Base-by-base conservation (phyloP, 2,888 invertebrate species). In the Priocnemis perturbator region DNA sequence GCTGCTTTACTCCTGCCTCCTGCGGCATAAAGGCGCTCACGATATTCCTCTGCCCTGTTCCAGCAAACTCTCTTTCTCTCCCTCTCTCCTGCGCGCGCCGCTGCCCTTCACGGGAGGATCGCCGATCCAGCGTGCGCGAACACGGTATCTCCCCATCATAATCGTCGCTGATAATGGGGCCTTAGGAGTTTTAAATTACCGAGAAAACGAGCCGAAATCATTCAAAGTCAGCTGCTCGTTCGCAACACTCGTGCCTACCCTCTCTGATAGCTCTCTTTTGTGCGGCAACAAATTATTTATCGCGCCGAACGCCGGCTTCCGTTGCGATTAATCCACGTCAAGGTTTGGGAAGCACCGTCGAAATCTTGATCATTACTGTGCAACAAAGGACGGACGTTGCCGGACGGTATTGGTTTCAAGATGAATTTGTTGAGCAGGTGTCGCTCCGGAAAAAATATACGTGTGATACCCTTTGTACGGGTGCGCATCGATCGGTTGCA, bases 141-240 rank as follows among this genome's bases (percentile, higher is more conserved):
- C 57, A 60, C 69, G 69, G 62, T 79, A 77, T 79, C 79, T 78
- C 55, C 64, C 61, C 73, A 73, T 78, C 78, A 73, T 77, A 78
- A 79, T 78, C 78, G 77, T 75, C 64, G 68, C 73, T 67, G 79
- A 77, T 78, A 79, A 77, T 77, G 77, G 74, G 53, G 68, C 74
- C 71, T 77, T 79, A 78, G 77, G 77, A 68, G 71, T 74, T 77
- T 78, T 62, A 74, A 79, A 78, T 79, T 78, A 71, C 77, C 17
- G 52, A 48, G 60, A 48, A 45, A 60, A 23, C 48, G 48, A 26
- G 26, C 60, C 53, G 69, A 69, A 67, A 79, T 78, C 75, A 47
- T 77, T 76, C 79, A 79, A 77, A 78, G 77, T 77, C 78, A 78
- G 71, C 71, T 78, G 69, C 72, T 17, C 47, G 63, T 20, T 63